Evolutionary conservation across 2,113 vertebrate species (phyloP), one percentile per base, ranked within the genome.

Genomic region (Corythoichthys haematopterus): DNA sequence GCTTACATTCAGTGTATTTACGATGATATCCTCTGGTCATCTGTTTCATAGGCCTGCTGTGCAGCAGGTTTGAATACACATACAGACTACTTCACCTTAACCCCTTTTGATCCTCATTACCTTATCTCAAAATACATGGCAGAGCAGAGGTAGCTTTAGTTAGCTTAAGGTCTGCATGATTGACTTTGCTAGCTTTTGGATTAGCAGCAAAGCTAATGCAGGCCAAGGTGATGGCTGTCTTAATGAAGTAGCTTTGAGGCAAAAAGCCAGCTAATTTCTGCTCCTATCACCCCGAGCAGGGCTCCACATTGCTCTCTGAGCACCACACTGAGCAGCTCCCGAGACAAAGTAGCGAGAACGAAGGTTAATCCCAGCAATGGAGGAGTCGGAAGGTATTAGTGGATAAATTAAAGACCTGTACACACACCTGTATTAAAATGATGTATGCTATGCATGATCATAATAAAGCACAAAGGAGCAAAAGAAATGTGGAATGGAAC

Each of bases 181-280:
- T 88, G 86, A 88, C 88, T 89, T 81, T 81, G 66, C 84, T 80
- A 81, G 82, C 77, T 82, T 71, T 77, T 78, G 83, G 88, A 89
- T 89, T 87, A 87, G 80, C 77, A 20, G 64, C 50, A 15, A 13
- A 10, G 83, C 85, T 83, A 85, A 76, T 76, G 59, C 55, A 50
- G 86, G 84, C 80, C 85, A 85, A 90, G 87, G 85, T 87, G 84
- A 88, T 72, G 85, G 77, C 80, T 74, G 75, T 70, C 76, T 90
- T 91, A 90, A 88, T 86, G 81, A 75, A 64, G 76, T 65, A 51
- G 82, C 81, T 89, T 87, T 87, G 71, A 75, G 80, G 76, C 65
- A 82, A 80, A 90, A 88, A 89, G 81, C 85, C 55, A 78, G 87
- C 88, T 91, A 89, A 91, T 87, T 90, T 90, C 73, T 67, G 74